Base-by-base conservation (phyloP, 2,113 vertebrate genomes). In the Mesocricetus auratus region DNA sequence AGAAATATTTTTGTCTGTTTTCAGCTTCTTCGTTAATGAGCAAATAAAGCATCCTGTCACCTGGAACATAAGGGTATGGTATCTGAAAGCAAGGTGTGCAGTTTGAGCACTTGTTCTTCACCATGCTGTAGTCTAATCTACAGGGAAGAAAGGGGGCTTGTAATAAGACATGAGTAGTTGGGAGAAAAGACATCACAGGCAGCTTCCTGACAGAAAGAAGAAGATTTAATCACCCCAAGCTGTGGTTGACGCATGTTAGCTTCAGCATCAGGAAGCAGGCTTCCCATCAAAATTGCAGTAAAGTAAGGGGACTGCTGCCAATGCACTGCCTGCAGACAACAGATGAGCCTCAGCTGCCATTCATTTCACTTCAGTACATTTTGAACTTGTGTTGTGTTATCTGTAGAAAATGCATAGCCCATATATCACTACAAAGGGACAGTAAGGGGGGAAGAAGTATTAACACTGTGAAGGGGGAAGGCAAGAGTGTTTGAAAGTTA, bases 151-250 rank as follows among this genome's bases (percentile, higher is more conserved):
- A 93, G 92, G 95, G 96, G 96, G 94, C 94, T 97, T 97, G 60
- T 97, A 98, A 98, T 96, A 97, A 98, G 96, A 95, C 97, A 73
- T 98, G 98, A 97, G 97, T 95, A 97, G 97, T 94, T 95, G 97
- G 95, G 97, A 98, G 97, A 97, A 96, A 98, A 98, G 98, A 96
- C 97, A 97, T 98, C 98, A 96, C 77, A 96, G 96, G 95, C 95
- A 50, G 96, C 98, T 98, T 98, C 96, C 96, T 98, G 97, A 97
- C 96, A 96, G 97, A 88, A 95, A 97, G 96, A 96, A 94, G 86
- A 97, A 98, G 97, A 98, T 98, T 97, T 97, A 97, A 98, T 97
- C 98, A 97, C 97, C 97, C 77, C 26, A 62, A 95, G 95, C 96
- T 97, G 96, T 97, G 96, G 97, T 92, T 79, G 69, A 96, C 83